These are phyloP conservation scores for Paralichthys olivaceus DNA, from an alignment of 2,113 vertebrate genomes.

Conservation along the genomic window DNA sequence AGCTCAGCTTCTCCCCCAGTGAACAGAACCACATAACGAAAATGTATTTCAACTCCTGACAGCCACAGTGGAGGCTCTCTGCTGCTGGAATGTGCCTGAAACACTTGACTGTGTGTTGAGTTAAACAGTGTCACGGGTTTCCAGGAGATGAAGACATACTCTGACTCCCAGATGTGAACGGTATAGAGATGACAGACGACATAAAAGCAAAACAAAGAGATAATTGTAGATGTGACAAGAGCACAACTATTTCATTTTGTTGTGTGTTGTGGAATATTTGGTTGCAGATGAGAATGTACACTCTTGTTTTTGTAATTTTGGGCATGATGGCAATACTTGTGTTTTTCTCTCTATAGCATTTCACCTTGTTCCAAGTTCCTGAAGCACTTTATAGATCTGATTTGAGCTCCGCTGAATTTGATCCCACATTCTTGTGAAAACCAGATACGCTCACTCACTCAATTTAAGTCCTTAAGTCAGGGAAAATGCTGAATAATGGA, in stretches of 20 bases:
- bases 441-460: neutral
- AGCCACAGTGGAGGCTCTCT: neutral
- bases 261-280: neutral
- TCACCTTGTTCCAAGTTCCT: too few species aligned
- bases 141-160: neutral
- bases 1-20: neutral
- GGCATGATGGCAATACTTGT: neutral
- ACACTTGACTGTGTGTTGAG: neutral
- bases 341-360: neutral
- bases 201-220: neutral
- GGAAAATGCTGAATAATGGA: neutral
- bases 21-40: neutral
- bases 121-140: neutral
- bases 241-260: neutral
- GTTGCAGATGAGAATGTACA: neutral
- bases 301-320: neutral
- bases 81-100: slow-evolving; percentile 2
- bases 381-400: neutral
- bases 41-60: neutral
- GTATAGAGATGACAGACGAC: neutral
- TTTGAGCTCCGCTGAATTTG: neutral
- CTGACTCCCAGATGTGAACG: too few species aligned
- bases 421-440: neutral
- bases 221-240: neutral
- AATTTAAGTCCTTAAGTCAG: neutral